Evolutionary conservation across 1,140 invertebrate genomes (phyloP), one percentile per base, ranked within the genome.

Genomic region (Zeugodacus cucurbitae): DNA sequence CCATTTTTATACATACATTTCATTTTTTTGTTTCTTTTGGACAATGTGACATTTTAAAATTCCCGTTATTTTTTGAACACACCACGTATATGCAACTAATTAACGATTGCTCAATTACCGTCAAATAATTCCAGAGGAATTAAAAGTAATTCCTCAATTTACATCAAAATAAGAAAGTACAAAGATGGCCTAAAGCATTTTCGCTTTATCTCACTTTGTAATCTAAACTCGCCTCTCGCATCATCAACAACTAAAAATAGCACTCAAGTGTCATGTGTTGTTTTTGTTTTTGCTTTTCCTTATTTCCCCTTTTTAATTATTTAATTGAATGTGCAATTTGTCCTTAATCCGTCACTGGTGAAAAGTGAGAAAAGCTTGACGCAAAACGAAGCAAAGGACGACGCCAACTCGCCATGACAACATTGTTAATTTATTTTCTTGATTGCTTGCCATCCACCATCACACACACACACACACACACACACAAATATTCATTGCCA

Each of bases 381-480:
- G 67, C 22, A 74, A 74, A 74, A 6, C 20, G 67, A 74, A 34
- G 34, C n/a, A n/a, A n/a, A 74, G 3, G 34, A 74, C 34, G 67
- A 20, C 67, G 64, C 29, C 64, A 67, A 32, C 64, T 67, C 32
- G 26, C 26, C 14, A 67, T 32, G 10, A 67, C 64, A 62, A 32
- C 26, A 67, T 57, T 85, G n/a, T 85, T 85, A 26, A 85, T 85
- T 85, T 48, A 57, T 57, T 64, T 70, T 67, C 44, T 78, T 70
- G 34, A 57, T 88, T 67, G 58, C 17, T 54, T 88, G 26, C 54
- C 64, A 41, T 22, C 17, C 32, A 88, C 26, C n/a, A n/a, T n/a
- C n/a, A 88, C 29, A 86, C 59, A 62, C 41, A 85, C 41, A 87
- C 62, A 70, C 41, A 88, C 41, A 87, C 29, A 54, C 20, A 64